phyloP scores from a whole-genome alignment of 2,113 vertebrate species.

The Psittacula cyanocephala region DNA sequence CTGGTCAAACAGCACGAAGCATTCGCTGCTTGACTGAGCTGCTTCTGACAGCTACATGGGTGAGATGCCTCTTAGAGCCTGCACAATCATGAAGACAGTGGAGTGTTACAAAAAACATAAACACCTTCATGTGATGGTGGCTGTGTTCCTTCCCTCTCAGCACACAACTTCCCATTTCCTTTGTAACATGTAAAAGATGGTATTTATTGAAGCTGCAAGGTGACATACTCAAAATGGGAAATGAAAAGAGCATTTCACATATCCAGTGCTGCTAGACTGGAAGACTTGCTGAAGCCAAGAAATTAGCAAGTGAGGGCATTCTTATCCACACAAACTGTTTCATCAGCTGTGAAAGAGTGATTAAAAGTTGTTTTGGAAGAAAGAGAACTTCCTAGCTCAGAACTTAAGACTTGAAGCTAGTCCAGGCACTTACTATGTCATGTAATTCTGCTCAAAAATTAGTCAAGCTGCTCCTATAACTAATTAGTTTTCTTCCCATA shows the following conservation, averaged over 20 bases:
- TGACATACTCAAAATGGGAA: neutral
- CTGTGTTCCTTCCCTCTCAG: neutral
- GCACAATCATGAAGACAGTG: neutral
- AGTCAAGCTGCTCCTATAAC: neutral
- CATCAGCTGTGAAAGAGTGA: neutral
- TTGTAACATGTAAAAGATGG: fast-evolving
- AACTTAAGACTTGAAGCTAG: neutral
- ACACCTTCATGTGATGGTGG: no score
- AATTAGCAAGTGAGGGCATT: neutral
- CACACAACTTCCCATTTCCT: neutral
- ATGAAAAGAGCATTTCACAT: neutral
- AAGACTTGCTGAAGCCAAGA: neutral
- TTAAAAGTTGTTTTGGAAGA: neutral
- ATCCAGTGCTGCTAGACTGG: neutral
- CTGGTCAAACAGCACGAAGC: neutral
- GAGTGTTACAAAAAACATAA: neutral
- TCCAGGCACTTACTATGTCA: neutral
- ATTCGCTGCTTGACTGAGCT: neutral
- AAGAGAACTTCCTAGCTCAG: neutral
- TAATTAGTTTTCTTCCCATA: neutral
- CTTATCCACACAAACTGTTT: neutral
- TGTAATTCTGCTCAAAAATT: neutral
- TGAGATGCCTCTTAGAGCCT: neutral
- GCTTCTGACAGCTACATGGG: neutral
- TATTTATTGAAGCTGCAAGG: neutral